These are phyloP conservation scores for Teinopalpus imperialis DNA, from an alignment of 2,888 invertebrate genomes.

Conservation along the genomic window DNA sequence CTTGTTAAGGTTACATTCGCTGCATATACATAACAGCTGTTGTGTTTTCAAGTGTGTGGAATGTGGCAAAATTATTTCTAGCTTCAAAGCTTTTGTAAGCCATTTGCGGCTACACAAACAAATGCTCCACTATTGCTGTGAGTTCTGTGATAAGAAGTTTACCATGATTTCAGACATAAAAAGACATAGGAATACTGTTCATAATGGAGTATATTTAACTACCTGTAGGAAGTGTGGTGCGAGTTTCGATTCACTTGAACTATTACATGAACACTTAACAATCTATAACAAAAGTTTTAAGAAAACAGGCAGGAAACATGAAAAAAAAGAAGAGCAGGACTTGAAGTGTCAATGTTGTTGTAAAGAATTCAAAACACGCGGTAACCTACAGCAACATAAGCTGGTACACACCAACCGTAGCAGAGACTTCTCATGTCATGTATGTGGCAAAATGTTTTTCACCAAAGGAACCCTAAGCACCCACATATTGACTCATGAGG, in stretches of 20 bases:
- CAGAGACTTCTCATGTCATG: constrained; percentile 67
- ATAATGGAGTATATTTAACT: constrained; percentile 39
- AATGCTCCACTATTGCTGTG: constrained; percentile 59
- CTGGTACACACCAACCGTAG: constrained; percentile 69
- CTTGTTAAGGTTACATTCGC: constrained; percentile 59
- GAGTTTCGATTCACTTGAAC: constrained; percentile 51
- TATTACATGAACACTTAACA: constrained; percentile 58
- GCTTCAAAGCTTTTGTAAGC: constrained; percentile 54
- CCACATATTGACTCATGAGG: constrained; percentile 68
- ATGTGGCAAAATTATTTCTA: constrained; percentile 55
- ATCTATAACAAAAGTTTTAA: constrained; percentile 45
- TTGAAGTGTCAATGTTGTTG: constrained; percentile 63
- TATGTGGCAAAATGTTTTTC: constrained; percentile 75
- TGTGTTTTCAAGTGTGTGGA: constrained; percentile 66
- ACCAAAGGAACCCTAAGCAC: constrained; percentile 69
- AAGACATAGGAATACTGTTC: constrained; percentile 48
- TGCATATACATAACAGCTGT: constrained; percentile 64
- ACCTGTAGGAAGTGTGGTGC: constrained; percentile 62
- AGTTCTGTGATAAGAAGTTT: constrained; percentile 60
- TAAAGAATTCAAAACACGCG: constrained; percentile 65
- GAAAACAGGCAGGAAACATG: constrained; percentile 37
- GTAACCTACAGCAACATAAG: constrained; percentile 64
- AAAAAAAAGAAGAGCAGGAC: constrained; percentile 35
- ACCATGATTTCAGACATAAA: constrained; percentile 46
- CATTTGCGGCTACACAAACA: constrained; percentile 64